Evolutionary conservation across 2,888 invertebrate genomes (phyloP), one percentile per base, ranked within the genome.

Genomic region (Thereva nobilitata): DNA sequence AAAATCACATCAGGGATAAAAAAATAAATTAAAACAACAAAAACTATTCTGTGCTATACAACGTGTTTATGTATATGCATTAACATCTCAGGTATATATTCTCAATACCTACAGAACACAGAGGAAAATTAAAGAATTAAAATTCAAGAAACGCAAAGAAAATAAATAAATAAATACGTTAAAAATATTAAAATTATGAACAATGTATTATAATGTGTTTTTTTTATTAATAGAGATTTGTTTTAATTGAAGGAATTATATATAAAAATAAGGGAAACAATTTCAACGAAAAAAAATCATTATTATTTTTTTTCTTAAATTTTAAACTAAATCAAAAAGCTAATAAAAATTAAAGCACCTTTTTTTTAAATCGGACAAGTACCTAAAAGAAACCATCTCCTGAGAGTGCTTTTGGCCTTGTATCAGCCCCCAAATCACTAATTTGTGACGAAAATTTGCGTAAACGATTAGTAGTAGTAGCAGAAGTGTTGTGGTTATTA

Each of bases 361-460:
- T 64, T 54, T n/a, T 53, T 53, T 45, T 54, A 50, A 64, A 45
- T 45, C 4, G 5, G 10, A 42, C 54, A 54, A 45, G 54, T 76
- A 78, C 75, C 78, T 80, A 80, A 80, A 78, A 79, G 78, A 78
- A 80, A 78, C 79, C 80, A 77, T 80, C 79, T 74, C 77, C 78
- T 74, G 76, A 76, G 76, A 80, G 76, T 76, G 80, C 80, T 79
- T 77, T 80, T 77, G 80, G 80, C 76, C 80, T 76, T 73, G 79
- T 77, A 74, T 79, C 78, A 76, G 77, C 75, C 76, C 75, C 76
- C 77, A 76, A 74, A 74, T 76, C 75, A 77, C 80, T 80, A 78
- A 73, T 75, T 74, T 74, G 67, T 73, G 70, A 70, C 67, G 68
- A 69, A 65, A 70, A 68, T 68, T 70, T 69, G 44, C 67, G 64